phyloP scores from a whole-genome alignment of 2,113 vertebrate genomes.

The Rhombomys opimus region DNA sequence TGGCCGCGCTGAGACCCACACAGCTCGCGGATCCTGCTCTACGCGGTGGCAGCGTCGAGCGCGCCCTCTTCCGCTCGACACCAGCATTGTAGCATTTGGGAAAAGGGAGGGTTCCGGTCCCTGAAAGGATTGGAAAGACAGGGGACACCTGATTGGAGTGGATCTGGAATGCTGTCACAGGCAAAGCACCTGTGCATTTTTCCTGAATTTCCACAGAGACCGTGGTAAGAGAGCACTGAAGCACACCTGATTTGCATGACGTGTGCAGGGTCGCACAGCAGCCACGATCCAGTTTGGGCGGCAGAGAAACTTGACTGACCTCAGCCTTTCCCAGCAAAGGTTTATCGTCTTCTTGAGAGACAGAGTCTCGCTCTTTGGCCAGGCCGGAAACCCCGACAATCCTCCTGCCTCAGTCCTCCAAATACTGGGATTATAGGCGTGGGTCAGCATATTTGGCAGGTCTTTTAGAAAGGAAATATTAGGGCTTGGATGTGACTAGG shows the following conservation, averaged over 20 bases:
- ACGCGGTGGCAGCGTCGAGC: not conserved
- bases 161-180: not conserved
- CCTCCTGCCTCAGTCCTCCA: not conserved
- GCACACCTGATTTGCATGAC: not conserved
- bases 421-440: not conserved
- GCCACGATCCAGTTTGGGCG: not conserved
- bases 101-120: not conserved
- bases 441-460: not conserved
- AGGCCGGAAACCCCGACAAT: not conserved
- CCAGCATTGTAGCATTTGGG: not conserved
- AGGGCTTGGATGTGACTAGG: not conserved
- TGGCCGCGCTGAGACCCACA: not conserved
- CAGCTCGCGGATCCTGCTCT: fast-evolving
- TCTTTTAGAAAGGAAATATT: not conserved
- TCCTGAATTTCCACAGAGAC: not conserved
- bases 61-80: constrained; percentile 57
- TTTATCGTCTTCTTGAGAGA: not conserved
- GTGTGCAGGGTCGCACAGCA: not conserved
- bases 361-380: not conserved
- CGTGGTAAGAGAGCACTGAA: not conserved
- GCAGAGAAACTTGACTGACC: not conserved
- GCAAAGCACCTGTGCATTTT: not conserved
- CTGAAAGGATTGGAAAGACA: too few relatives aligned
- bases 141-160: not conserved
- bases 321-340: not conserved